These are phyloP conservation scores for Xerus rutilus DNA, from an alignment of 2,797 vertebrate species.

Conservation along the genomic window DNA sequence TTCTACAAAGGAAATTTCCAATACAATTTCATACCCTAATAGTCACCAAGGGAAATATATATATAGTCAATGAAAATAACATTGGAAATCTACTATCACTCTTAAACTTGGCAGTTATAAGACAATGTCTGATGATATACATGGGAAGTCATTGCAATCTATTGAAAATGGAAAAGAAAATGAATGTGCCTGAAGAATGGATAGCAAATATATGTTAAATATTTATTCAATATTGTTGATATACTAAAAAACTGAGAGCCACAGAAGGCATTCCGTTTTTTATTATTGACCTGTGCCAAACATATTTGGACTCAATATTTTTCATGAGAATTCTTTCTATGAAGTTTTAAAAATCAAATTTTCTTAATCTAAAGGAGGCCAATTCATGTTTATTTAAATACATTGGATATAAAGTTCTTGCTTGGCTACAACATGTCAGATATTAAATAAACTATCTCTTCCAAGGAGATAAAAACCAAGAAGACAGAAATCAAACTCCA, in stretches of 20 bases:
- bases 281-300: not conserved
- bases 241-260: not conserved
- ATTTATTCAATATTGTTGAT: not conserved
- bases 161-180: not conserved
- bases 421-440: not conserved
- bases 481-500: not conserved
- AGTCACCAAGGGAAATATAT: slow-evolving; percentile 6
- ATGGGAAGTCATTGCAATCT: not conserved
- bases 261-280: not conserved
- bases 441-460: not conserved
- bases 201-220: not conserved
- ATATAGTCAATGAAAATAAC: slow-evolving; percentile 40
- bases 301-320: not conserved
- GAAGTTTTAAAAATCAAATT: slow-evolving; percentile 46
- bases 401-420: not conserved
- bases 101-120: not conserved
- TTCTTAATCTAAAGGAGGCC: not conserved
- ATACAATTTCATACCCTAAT: not conserved
- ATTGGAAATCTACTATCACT: not conserved
- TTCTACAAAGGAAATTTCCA: slow-evolving; percentile 27
- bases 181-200: not conserved
- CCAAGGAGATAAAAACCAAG: not conserved
- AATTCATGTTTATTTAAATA: slow-evolving; percentile 31
- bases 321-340: not conserved
- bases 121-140: not conserved